Base-by-base conservation (phyloP, 37 sponge, comb jelly and placozoan genomes). In the Halisarca cf. caerulea region DNA sequence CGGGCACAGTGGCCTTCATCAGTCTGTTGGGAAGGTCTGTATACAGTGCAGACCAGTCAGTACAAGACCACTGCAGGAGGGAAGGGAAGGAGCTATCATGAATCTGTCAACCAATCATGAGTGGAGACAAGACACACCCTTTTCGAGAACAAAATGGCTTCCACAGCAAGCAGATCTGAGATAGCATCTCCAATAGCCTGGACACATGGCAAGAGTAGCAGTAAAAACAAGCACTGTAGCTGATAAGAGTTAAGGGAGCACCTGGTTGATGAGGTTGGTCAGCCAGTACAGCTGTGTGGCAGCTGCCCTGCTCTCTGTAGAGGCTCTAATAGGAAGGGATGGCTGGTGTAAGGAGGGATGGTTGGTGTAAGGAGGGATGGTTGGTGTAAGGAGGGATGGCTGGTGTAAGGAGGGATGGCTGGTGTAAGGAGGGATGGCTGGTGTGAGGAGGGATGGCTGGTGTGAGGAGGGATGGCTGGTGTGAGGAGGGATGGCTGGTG, bases 161-260 rank as follows among this genome's bases (percentile, higher is more conserved):
- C 94, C 54, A 98, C 95, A 17, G 86, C 45, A 30, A 98, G 83
- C 41, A 98, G 34, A 84, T 98, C 94, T 8, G 96, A 89, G 9
- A 98, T 59, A 7, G 98, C 90, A 83, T 98, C 98, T 18, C 98
- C 98, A 6, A 93, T 91, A 23, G 96, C 83, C 87, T 96, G 84
- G 38, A 42, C 15, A 36, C 23, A 58, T 18, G 69, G 35, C 33
- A 30, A 34, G 30, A 17, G 69, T 1, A 8, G 30, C 25, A 3
- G 39, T 37, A 11, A 25, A 39, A 2, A 35, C 25, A 55, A 28
- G 30, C 34, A 42, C 9, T 33, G n/a, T 42, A 2, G 43, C n/a
- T 42, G 75, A 24, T n/a, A 15, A 24, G 42, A 28, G 36, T 21
- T 68, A 27, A 18, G n/a, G n/a, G n/a, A 39, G 20, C 45, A 84